These are phyloP conservation scores for Papilio dardanus DNA, from an alignment of 1,140 invertebrate species.

Conservation along the genomic window DNA sequence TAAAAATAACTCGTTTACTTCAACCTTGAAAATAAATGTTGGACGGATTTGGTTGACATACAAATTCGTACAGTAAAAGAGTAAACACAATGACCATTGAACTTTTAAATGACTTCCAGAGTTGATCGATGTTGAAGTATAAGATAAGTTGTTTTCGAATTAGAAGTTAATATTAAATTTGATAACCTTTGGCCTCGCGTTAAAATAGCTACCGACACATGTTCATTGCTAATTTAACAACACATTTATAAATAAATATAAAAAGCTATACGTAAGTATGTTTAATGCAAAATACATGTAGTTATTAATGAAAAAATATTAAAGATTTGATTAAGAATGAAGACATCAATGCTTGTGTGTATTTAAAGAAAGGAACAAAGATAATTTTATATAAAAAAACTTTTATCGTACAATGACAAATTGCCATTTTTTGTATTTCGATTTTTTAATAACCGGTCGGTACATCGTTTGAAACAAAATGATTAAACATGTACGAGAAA, in stretches of 20 bases:
- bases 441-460: slow-evolving; percentile 13
- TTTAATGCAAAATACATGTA: not conserved
- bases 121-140: not conserved
- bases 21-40: slow-evolving; percentile 2
- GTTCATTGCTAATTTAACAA: not conserved
- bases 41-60: not conserved
- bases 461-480: slow-evolving; percentile 13
- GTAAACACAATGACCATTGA: not conserved
- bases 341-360: not conserved
- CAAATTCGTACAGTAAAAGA: not conserved
- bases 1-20: slow-evolving; percentile 7
- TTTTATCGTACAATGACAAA: slow-evolving; percentile 19
- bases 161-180: slow-evolving; percentile 5
- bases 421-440: not conserved
- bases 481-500: slow-evolving; percentile 16
- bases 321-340: not conserved
- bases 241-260: not conserved
- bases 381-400: not conserved
- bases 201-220: not conserved
- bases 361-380: slow-evolving; percentile 21
- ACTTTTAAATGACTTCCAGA: not conserved
- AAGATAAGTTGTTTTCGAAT: not conserved
- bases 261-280: not conserved
- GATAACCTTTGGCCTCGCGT: not conserved
- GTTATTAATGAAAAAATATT: slow-evolving; percentile 23